Evolutionary conservation across 2,113 vertebrate species (phyloP).

Genomic region (Tychaedon coryphoeus): DNA sequence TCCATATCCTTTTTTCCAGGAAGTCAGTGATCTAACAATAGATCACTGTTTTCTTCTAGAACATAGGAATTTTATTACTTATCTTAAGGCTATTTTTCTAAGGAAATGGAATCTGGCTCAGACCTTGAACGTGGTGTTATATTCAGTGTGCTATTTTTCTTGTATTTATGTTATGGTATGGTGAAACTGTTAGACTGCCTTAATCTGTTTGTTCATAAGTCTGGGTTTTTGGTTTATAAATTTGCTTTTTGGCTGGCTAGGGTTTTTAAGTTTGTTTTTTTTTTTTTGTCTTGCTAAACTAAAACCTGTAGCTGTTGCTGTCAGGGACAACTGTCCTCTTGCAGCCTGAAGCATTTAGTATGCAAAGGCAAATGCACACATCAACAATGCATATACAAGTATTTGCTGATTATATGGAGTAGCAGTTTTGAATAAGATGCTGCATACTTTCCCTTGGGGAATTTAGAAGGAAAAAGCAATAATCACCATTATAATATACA

Average conservation of each 20-base stretch:
- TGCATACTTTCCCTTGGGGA: background rate
- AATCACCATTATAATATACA: background rate
- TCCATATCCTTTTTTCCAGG: background rate
- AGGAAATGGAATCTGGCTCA: background rate
- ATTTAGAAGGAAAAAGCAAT: background rate
- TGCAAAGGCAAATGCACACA: background rate
- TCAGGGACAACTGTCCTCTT: background rate
- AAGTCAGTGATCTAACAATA: constrained; percentile 3
- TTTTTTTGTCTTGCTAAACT: background rate
- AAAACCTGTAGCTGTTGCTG: background rate
- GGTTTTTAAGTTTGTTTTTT: rapidly evolving
- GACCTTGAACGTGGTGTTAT: background rate
- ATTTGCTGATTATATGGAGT: background rate
- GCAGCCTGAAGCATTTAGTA: background rate
- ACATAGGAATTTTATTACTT: background rate
- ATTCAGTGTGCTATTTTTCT: background rate
- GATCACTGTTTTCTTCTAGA: constrained; percentile 26
- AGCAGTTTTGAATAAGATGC: background rate
- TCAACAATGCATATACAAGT: background rate
- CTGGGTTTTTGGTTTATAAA: background rate
- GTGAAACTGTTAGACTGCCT: background rate
- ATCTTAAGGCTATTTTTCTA: background rate
- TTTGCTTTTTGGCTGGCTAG: background rate
- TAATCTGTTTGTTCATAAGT: background rate
- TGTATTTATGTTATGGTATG: background rate